Conservation (phyloP, 1,140 invertebrate species). For the Pararge aegeria region DNA sequence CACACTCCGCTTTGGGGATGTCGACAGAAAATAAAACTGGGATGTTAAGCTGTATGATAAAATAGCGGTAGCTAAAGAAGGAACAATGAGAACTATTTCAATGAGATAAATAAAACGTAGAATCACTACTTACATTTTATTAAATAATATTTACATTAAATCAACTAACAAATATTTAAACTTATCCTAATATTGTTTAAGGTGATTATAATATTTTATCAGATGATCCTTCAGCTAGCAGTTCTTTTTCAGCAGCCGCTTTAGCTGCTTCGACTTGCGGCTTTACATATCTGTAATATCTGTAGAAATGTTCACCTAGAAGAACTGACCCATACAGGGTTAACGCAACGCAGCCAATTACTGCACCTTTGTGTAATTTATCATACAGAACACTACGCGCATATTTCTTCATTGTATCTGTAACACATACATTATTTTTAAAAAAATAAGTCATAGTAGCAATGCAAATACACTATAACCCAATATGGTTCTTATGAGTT, state of each 20-base stretch:
- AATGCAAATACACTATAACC: too few relatives aligned
- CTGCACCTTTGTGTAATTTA: constrained; percentile 75
- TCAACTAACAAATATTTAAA: constrained; percentile 18
- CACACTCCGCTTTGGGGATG: too few relatives aligned
- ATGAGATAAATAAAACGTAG: too few relatives aligned
- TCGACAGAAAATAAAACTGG: too few relatives aligned
- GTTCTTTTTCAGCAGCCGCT: constrained; percentile 63
- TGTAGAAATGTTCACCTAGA: constrained; percentile 70
- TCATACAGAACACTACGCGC: constrained; percentile 67
- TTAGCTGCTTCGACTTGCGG: constrained; percentile 69
- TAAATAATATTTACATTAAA: constrained; percentile 26
- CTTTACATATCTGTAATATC: constrained; percentile 71
- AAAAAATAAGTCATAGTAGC: too few relatives aligned
- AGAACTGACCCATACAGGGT: constrained; percentile 73
- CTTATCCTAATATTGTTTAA: constrained; percentile 48
- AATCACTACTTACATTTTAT: not conserved
- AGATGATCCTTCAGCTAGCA: constrained; percentile 76
- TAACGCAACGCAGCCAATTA: constrained; percentile 74
- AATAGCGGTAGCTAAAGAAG: too few relatives aligned
- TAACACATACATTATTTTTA: constrained; percentile 36
- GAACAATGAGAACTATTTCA: too few relatives aligned
- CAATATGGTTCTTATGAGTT: too few relatives aligned
- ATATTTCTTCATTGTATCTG: constrained; percentile 74
- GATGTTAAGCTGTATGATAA: too few relatives aligned
- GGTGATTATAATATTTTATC: constrained; percentile 69